Percentiles rank a stretch among this genome's conserved stretches.
Evolutionary conservation across 2,797 vertebrate genomes (phyloP).

Genomic region (Hozukius guyotensis): DNA sequence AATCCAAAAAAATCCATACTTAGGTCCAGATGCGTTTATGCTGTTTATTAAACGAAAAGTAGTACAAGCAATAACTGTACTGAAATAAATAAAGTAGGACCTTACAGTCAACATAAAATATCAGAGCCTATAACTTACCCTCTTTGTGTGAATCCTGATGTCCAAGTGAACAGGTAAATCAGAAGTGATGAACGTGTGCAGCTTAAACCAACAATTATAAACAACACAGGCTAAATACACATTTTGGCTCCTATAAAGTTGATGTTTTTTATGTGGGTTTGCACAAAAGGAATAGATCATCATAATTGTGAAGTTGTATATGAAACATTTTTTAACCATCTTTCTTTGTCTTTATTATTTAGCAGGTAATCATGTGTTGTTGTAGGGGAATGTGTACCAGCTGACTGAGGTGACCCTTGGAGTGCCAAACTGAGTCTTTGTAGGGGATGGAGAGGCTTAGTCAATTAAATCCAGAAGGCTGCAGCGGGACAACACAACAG

Average conservation of each 20-base stretch:
- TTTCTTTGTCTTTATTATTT: not conserved
- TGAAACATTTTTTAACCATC: not conserved
- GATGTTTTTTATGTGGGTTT: not conserved
- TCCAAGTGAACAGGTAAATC: too few relatives aligned
- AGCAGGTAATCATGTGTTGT: not conserved
- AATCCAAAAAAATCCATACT: too few relatives aligned
- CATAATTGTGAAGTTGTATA: not conserved
- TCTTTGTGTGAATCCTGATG: too few relatives aligned
- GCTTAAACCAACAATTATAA: too few relatives aligned
- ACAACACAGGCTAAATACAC: too few relatives aligned
- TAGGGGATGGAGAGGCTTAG: conserved; percentile 71
- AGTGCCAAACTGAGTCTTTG: conserved; percentile 45
- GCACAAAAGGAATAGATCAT: not conserved
- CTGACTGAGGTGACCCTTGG: conserved; percentile 32
- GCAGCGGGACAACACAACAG: conserved; percentile 43
- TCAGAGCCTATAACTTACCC: rapidly evolving
- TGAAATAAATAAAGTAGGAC: too few relatives aligned
- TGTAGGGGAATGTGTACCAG: conserved; percentile 7
- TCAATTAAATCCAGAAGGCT: conserved; percentile 71
- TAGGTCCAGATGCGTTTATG: too few relatives aligned
- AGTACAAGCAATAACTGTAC: too few relatives aligned
- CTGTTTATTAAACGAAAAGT: too few relatives aligned
- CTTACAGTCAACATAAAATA: too few relatives aligned
- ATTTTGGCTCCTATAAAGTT: too few relatives aligned
- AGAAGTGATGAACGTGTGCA: too few relatives aligned